These are phyloP conservation scores for Horisme vitalbata DNA, from an alignment of 2,888 invertebrate species.

Conservation along the genomic window DNA sequence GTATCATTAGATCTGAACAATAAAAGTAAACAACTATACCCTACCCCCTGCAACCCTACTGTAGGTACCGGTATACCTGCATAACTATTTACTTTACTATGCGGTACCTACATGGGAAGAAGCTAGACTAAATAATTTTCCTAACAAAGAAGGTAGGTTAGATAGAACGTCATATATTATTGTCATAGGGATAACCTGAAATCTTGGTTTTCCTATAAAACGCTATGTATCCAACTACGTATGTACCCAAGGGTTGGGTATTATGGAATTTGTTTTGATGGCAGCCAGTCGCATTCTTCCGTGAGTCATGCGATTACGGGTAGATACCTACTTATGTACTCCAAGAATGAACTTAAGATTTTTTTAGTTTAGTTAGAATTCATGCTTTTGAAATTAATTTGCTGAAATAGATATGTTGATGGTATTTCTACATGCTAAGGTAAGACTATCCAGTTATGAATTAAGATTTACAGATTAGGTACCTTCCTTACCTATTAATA, in stretches of 20 bases:
- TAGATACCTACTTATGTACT: neutral
- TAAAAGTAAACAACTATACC: too few species aligned
- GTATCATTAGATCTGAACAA: too few species aligned
- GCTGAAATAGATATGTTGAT: neutral
- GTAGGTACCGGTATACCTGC: too few species aligned
- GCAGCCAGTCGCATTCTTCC: constrained; percentile 5
- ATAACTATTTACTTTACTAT: too few species aligned
- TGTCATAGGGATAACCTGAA: neutral
- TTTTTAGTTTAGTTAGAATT: neutral
- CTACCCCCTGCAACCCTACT: too few species aligned
- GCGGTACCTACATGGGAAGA: too few species aligned
- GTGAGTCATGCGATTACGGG: constrained; percentile 13
- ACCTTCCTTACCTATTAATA: too few species aligned
- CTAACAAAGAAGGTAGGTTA: too few species aligned
- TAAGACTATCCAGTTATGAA: neutral
- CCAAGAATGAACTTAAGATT: neutral
- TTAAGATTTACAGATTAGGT: neutral
- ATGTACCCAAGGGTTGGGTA: too few species aligned
- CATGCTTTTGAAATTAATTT: neutral
- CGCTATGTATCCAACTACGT: too few species aligned
- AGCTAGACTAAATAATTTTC: too few species aligned
- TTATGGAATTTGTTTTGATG: constrained; percentile 12
- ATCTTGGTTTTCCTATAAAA: neutral
- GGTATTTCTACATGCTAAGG: too few species aligned
- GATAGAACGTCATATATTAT: neutral